Conservation (phyloP, 2,888 invertebrate genomes). For the Ectemnius lituratus region DNA sequence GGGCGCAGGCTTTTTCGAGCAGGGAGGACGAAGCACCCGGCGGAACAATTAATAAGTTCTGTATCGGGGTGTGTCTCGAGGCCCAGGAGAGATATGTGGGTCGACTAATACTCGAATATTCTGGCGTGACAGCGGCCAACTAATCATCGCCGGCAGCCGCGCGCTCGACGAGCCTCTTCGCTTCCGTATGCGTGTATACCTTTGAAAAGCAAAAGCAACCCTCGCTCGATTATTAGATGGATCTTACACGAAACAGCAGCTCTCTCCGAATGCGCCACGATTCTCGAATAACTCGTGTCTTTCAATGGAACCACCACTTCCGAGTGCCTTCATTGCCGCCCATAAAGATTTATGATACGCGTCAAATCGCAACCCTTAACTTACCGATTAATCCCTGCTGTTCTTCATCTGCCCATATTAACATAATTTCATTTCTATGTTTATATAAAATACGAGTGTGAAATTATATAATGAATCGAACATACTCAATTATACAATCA, state of each 20-base stretch:
- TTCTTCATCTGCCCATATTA: background rate
- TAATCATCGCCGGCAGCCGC: slow-evolving; percentile 68
- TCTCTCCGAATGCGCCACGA: slow-evolving; percentile 53
- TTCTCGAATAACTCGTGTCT: slow-evolving; percentile 58
- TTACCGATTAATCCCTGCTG: slow-evolving; percentile 64
- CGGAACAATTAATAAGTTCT: slow-evolving; percentile 56
- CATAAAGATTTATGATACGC: slow-evolving; percentile 71
- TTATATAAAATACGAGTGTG: no score
- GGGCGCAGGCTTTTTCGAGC: background rate
- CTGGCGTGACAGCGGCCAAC: slow-evolving; percentile 71
- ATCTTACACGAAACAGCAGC: slow-evolving; percentile 40
- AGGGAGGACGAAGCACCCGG: slow-evolving; percentile 29
- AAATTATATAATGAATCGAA: no score
- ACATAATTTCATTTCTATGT: background rate
- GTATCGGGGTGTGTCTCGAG: slow-evolving; percentile 42
- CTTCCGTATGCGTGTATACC: slow-evolving; percentile 16
- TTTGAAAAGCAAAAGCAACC: background rate
- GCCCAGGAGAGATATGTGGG: slow-evolving; percentile 28
- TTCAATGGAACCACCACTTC: slow-evolving; percentile 39
- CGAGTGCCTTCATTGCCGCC: slow-evolving; percentile 64
- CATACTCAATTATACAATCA: no score
- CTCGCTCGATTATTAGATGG: slow-evolving; percentile 1
- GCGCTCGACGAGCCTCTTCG: slow-evolving; percentile 15
- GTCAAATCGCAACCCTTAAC: slow-evolving; percentile 73
- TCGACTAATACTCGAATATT: slow-evolving; percentile 66